phyloP scores from a whole-genome alignment of 2,797 vertebrate species.

The Spondyliosoma cantharus region DNA sequence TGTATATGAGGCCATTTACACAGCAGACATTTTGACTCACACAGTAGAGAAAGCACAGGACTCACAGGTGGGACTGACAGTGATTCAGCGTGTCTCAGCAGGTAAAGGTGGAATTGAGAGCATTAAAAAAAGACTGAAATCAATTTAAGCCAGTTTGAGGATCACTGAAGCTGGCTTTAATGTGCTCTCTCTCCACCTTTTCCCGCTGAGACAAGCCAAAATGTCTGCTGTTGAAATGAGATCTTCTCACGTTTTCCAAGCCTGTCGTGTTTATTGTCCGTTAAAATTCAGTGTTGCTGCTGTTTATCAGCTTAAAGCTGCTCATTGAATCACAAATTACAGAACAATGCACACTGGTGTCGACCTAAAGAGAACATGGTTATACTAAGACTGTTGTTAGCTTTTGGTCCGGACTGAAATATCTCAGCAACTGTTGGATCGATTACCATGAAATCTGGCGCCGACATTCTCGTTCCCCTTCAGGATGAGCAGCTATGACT shows the following conservation, averaged over 20 bases:
- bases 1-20: background rate
- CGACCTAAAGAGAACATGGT: background rate
- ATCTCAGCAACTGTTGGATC: background rate
- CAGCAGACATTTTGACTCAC: background rate
- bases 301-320: background rate
- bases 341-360: background rate
- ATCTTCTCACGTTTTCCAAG: background rate
- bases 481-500: background rate
- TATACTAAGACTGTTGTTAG: background rate
- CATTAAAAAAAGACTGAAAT: background rate
- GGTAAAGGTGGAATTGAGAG: background rate
- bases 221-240: slow-evolving; percentile 1
- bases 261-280: background rate
- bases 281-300: background rate
- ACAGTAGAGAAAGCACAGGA: background rate
- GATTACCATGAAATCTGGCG: background rate
- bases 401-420: background rate
- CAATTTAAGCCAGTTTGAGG: background rate
- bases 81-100: background rate
- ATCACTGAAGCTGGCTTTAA: background rate
- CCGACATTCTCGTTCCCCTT: background rate
- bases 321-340: background rate
- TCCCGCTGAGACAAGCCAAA: too few species aligned
- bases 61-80: background rate
- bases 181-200: background rate